These are phyloP conservation scores for Cerastoderma edule DNA, from an alignment of 2,888 invertebrate genomes.

Conservation along the genomic window DNA sequence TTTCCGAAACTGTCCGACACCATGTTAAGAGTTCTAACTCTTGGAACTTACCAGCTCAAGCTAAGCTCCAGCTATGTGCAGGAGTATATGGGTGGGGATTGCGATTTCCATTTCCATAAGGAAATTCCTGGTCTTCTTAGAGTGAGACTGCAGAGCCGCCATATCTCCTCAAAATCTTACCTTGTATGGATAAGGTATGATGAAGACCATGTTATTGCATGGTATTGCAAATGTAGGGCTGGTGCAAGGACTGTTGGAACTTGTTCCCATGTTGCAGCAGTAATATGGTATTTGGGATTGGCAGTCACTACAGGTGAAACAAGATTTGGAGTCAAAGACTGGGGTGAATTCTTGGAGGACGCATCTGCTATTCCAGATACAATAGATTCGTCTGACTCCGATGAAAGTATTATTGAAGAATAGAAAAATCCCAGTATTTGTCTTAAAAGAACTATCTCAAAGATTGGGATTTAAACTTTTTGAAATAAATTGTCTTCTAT, in stretches of 20 bases:
- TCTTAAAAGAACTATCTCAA: too few relatives aligned
- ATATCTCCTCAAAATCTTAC: too few relatives aligned
- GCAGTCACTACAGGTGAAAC: neutral
- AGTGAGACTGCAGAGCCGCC: too few relatives aligned
- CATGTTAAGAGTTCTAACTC: conserved; percentile 36
- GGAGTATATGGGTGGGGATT: conserved; percentile 41
- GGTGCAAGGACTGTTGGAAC: conserved; percentile 37
- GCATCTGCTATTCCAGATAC: conserved; percentile 24
- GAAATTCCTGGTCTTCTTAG: too few relatives aligned
- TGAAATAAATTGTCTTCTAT: too few relatives aligned
- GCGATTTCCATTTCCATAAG: neutral
- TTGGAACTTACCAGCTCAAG: conserved; percentile 42
- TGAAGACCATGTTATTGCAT: conserved; percentile 24
- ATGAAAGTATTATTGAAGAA: conserved; percentile 14
- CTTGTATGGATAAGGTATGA: conserved; percentile 38
- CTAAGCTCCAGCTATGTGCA: conserved; percentile 43
- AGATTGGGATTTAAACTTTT: too few relatives aligned
- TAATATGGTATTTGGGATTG: conserved; percentile 38
- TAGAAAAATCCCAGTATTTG: too few relatives aligned
- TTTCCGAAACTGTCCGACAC: too few relatives aligned
- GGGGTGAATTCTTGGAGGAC: conserved; percentile 32
- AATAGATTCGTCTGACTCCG: conserved; percentile 31
- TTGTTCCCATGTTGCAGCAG: conserved; percentile 43
- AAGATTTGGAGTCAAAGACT: conserved; percentile 33
- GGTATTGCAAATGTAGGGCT: conserved; percentile 51